phyloP scores from a whole-genome alignment of 2,113 vertebrate species.

The Dasypus novemcinctus region DNA sequence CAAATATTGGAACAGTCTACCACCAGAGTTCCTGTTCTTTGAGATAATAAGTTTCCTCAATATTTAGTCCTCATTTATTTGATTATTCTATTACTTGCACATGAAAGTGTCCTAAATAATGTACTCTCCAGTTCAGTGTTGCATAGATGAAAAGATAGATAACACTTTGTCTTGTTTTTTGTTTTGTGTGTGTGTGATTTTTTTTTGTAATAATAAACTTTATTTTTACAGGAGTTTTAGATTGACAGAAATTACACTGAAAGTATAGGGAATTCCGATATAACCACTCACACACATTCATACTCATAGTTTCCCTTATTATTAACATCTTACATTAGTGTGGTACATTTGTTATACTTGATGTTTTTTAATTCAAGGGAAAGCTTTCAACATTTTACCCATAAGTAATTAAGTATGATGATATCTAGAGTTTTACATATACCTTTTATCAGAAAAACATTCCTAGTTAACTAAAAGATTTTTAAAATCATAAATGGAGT shows the following conservation, averaged over 20 bases:
- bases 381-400: neutral
- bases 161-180: neutral
- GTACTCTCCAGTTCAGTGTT: neutral
- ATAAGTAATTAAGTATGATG: neutral
- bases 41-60: neutral
- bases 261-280: no score
- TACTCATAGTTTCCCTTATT: no score
- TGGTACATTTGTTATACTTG: no score
- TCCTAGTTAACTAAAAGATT: neutral
- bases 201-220: no score
- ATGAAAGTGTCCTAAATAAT: neutral
- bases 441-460: neutral
- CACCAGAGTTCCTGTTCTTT: neutral
- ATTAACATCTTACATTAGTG: no score
- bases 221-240: no score
- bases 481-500: neutral
- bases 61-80: conserved; percentile 21
- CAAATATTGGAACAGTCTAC: neutral
- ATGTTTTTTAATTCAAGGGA: neutral
- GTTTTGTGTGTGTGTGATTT: no score
- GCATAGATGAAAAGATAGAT: neutral
- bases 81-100: neutral
- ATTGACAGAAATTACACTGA: no score
- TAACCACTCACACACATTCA: no score
- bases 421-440: neutral